Evolutionary conservation across 2,113 vertebrate species (phyloP), one percentile per base, ranked within the genome.

Genomic region (Sula dactylatra): DNA sequence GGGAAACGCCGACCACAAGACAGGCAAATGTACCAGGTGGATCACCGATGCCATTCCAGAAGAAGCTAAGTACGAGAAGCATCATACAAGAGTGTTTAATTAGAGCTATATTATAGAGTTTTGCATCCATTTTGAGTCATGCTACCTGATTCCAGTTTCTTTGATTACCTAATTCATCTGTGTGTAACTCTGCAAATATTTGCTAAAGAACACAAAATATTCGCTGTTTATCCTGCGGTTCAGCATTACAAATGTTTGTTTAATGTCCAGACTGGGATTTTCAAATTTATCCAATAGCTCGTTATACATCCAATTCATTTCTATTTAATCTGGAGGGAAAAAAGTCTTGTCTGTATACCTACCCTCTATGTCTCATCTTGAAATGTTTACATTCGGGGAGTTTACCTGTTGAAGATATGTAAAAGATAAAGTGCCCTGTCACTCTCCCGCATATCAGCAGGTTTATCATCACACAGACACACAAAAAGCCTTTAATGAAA

Each of bases 191-290:
- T 40, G 24, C 54, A 97, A 96, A 96, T 89, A 91, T 92, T 92
- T 94, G 86, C 70, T 79, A 52, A 84, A 89, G 83, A 76, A 95
- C 65, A 92, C 77, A 82, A 93, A 96, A 82, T 87, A 93, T 86
- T 94, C 95, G 88, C 70, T 93, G 56, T 87, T 96, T 91, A 61
- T 74, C 36, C 59, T 44, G 54, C 40, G 10, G 25, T 67, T 83
- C 58, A 78, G 40, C 38, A 58, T 81, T 65, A 65, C 56, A 82
- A n/a, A 82, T 85, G 7, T 78, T 88, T 92, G 64, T 77, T 94
- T 88, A 38, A 72, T 49, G 9, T 52, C 79, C 80, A 83, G 47
- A 34, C n/a, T 38, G 34, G 9, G 42, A 82, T 92, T 89, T 95
- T 88, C 47, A 82, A 69, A 92, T 65, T 12, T n/a, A 79, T 69